Base-by-base conservation (phyloP, 2,113 vertebrate species). In the Aspiorhynchus laticeps region DNA sequence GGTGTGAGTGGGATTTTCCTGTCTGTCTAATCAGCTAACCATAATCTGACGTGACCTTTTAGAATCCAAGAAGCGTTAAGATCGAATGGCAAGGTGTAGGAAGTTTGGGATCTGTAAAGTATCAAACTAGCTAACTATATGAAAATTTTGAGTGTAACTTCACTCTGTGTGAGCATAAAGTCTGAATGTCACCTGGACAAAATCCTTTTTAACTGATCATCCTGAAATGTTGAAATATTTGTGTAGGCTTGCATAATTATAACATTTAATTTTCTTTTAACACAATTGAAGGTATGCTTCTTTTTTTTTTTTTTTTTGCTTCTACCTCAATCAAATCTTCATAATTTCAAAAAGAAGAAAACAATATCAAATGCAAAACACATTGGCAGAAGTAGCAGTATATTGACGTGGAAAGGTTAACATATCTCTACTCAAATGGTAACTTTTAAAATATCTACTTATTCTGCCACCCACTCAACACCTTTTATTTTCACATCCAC, bases 1-100 rank as follows among this genome's bases (percentile, higher is more conserved):
- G 48, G 48, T 33, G 2, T 8, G 10, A 74, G 69, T 84, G 46
- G 19, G 21, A 69, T 24, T 84, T 80, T 80, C 76, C 65, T 56
- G 11, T 38, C 76, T 73, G 33, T 26, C 63, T 86, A 74, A 86
- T 86, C 67, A 74, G 78, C 63, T 74, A 81, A 81, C 48, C 7
- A 1, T 86, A 80, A 86, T 86, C 78, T 41, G 67, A 38, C n/a
- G n/a, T 73, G 33, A 61, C 65, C 53, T 73, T 86, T 86, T 43
- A 74, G 36, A 74, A 59, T 56, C 85, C 67, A 80, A 73, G 51
- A 81, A 41, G 69, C 51, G 9, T 10, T 80, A n/a, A 71, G 46
- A 56, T 74, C 2, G 11, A 74, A 84, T 74, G 31, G 12, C 46
- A 74, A 59, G 14, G 56, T 51, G 46, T 73, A 83, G 31, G 10